phyloP scores from a whole-genome alignment of 1,140 invertebrate species.

The Papilio dardanus region DNA sequence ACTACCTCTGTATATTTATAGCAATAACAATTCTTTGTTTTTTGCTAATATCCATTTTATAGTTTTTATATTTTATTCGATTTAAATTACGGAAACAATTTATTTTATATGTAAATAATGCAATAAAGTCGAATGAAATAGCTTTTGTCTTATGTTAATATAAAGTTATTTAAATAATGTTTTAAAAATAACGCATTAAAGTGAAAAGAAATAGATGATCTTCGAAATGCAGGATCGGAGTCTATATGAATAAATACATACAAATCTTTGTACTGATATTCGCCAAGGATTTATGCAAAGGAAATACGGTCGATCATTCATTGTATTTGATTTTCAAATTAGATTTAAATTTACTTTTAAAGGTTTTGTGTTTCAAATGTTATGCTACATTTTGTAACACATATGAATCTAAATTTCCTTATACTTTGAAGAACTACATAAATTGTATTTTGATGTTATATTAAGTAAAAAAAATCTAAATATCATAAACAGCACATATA shows the following conservation, averaged over 20 bases:
- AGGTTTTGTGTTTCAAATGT: slow-evolving; percentile 1
- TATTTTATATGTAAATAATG: background rate
- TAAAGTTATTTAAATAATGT: background rate
- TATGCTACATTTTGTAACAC: background rate
- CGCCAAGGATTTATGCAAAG: slow-evolving; percentile 1
- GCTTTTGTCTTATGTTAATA: background rate
- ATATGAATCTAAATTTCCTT: background rate
- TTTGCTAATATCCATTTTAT: background rate
- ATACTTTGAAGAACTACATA: too few species aligned
- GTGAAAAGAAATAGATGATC: background rate
- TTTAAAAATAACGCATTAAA: background rate
- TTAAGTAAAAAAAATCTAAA: too few species aligned
- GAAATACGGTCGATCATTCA: background rate
- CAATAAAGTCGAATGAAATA: background rate
- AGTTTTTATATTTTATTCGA: background rate
- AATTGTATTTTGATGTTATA: too few species aligned
- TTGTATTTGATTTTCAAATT: slow-evolving; percentile 10
- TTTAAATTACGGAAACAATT: background rate
- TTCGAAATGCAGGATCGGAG: background rate
- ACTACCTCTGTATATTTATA: background rate
- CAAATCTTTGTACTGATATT: background rate
- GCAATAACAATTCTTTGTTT: background rate
- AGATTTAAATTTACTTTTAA: slow-evolving; percentile 1
- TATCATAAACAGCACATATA: too few species aligned
- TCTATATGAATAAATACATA: background rate